Base-by-base conservation (phyloP, 1,140 invertebrate species). In the Solenopsis fugax region DNA sequence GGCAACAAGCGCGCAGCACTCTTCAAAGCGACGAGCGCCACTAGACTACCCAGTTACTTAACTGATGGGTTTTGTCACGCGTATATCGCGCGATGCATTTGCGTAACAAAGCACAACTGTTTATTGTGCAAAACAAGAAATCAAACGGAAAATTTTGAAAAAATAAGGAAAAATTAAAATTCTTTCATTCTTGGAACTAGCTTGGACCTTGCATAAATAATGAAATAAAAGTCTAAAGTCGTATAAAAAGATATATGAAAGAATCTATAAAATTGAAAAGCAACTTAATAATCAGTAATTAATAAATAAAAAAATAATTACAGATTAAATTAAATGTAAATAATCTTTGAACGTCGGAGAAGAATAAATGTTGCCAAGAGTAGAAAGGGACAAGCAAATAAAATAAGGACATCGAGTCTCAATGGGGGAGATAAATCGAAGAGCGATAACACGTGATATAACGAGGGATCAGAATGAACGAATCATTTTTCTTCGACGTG, bases 1-100 rank as follows among this genome's bases (percentile, higher is more conserved):
- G 76, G 69, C 89, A 85, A 89, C 77, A 84, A 89, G 85, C 67
- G 50, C 64, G 37, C 50, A 37, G 84, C 76, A 4, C 65, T 77
- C 76, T 85, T 76, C 67, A 71, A 71, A 77, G 21, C 21, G 12
- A 5, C 60, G 76, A 72, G 67, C 80, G 69, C 80, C 54, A 41
- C 67, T 72, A 37, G 73, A 34, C 56, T 52, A 60, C 45, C 37
- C 64, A 54, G 78, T 67, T 52, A 81, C 56, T 87, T 87, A 87
- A 90, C 65, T n/a, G 45, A 69, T 56, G 76, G 56, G 65, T 87
- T 89, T 84, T 84, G 80, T 60, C 80, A 82, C 52, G 72, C 24
- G 67, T n/a, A 29, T 7, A 56, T 71, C 73, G 41, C 82, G 82
- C 41, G 18, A 69, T 24, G 58, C 52, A 86, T 89, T 76, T 75